A percentile compares a stretch with the other conserved stretches of the same genome.
Evolutionary conservation across 2,888 invertebrate genomes (phyloP).

Genomic region (Clepsis dumicolana): DNA sequence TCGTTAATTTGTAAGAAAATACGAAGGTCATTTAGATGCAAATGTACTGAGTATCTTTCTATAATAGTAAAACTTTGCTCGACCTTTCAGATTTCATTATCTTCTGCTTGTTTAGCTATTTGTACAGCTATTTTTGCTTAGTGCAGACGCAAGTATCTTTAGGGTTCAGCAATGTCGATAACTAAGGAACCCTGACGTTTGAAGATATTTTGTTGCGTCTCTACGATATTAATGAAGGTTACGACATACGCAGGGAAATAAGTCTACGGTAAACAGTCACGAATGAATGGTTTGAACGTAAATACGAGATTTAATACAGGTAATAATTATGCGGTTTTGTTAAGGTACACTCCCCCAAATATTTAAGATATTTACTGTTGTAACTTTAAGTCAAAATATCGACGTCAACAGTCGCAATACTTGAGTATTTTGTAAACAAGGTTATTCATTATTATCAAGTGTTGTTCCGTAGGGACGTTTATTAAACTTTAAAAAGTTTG

Average conservation of each 20-base stretch:
- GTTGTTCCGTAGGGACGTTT: background rate
- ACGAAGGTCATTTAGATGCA: slow-evolving; percentile 35
- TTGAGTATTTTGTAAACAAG: background rate
- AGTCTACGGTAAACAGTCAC: too few relatives aligned
- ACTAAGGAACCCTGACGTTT: background rate
- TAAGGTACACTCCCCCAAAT: too few relatives aligned
- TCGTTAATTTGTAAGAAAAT: slow-evolving; percentile 33
- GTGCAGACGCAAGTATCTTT: slow-evolving; percentile 12
- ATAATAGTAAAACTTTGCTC: slow-evolving; percentile 35
- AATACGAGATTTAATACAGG: too few relatives aligned
- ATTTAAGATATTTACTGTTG: background rate
- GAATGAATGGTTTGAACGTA: too few relatives aligned
- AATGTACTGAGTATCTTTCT: slow-evolving; percentile 20
- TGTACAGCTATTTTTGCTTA: slow-evolving; percentile 33
- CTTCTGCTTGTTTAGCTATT: slow-evolving; percentile 23
- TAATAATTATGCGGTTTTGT: too few relatives aligned
- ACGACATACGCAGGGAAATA: too few relatives aligned
- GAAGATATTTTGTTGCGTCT: too few relatives aligned
- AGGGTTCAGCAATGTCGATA: background rate
- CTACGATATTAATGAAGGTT: too few relatives aligned
- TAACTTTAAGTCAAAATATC: background rate
- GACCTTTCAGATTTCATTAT: slow-evolving; percentile 41
- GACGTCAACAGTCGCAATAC: background rate
- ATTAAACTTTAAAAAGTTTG: slow-evolving; percentile 15
- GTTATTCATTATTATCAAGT: slow-evolving; percentile 21